Conservation (phyloP, 92 coral and sea anemone genomes). For the Porites cylindrica region DNA sequence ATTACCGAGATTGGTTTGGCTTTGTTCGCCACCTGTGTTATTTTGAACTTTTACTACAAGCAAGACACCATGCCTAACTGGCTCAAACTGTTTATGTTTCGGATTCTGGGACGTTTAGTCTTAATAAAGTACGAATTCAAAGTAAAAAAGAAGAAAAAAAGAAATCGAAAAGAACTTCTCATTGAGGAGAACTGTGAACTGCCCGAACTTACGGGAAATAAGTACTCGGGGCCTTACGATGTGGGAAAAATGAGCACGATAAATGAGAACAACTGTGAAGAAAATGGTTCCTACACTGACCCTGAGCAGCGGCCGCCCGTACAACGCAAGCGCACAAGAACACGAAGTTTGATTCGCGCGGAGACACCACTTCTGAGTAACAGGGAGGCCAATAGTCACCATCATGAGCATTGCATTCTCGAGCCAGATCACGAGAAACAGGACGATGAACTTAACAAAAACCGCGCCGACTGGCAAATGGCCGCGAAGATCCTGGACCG, state of each 20-base stretch:
- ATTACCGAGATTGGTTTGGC: slow-evolving; percentile 88
- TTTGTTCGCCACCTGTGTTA: slow-evolving; percentile 76
- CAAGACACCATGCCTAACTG: slow-evolving; percentile 75
- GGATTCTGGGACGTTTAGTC: slow-evolving; percentile 72
- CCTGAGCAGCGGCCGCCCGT: slow-evolving; percentile 13
- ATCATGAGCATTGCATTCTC: neutral
- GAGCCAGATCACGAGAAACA: slow-evolving; percentile 8
- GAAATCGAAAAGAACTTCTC: slow-evolving; percentile 23
- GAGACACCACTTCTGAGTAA: slow-evolving; percentile 61
- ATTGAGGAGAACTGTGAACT: slow-evolving; percentile 22
- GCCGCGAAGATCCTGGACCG: slow-evolving; percentile 88
- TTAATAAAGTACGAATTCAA: slow-evolving; percentile 41
- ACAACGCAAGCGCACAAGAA: slow-evolving; percentile 35
- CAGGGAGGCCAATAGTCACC: slow-evolving; percentile 25
- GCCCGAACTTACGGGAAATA: neutral
- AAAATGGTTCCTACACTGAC: slow-evolving; percentile 20
- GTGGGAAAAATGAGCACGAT: neutral
- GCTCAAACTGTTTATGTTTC: slow-evolving; percentile 65
- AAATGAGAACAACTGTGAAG: slow-evolving; percentile 4
- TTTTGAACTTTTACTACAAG: slow-evolving; percentile 84
- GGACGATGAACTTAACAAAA: slow-evolving; percentile 22
- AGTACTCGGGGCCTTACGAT: slow-evolving; percentile 5
- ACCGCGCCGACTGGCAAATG: slow-evolving; percentile 78
- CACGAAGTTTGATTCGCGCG: slow-evolving; percentile 19
- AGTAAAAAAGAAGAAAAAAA: neutral